Evolutionary conservation across 1,140 invertebrate species (phyloP).

Genomic region (Drosophila virilis): DNA sequence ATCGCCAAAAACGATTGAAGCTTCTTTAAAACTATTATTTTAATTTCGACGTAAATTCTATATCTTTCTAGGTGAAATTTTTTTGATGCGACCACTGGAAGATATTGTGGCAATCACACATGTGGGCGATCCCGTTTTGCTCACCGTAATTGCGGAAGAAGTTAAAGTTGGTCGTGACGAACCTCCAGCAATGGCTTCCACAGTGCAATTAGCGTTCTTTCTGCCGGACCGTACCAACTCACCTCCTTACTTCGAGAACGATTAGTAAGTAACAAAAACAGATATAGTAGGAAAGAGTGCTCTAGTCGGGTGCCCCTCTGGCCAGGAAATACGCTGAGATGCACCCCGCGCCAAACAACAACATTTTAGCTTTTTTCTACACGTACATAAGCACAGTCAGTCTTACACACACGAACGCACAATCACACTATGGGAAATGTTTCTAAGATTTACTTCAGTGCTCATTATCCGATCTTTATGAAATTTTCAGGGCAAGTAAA

Average conservation of each 20-base stretch:
- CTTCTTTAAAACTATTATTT: not conserved
- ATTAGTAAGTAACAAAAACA: conserved; percentile 86
- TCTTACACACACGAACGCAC: too few species aligned
- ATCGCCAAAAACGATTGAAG: not conserved
- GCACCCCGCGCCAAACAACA: too few species aligned
- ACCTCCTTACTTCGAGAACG: conserved; percentile 91
- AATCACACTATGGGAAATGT: too few species aligned
- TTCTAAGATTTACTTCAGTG: too few species aligned
- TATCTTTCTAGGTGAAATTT: conserved; percentile 88
- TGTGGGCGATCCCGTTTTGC: conserved; percentile 90
- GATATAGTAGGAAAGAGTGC: not conserved
- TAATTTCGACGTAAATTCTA: not conserved
- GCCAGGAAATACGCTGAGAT: too few species aligned
- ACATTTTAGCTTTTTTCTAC: too few species aligned
- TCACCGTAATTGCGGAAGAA: conserved; percentile 94
- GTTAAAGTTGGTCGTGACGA: conserved; percentile 89
- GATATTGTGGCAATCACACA: conserved; percentile 91
- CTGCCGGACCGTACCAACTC: conserved; percentile 90
- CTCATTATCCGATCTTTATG: too few species aligned
- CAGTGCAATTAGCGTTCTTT: conserved; percentile 91
- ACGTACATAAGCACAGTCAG: too few species aligned
- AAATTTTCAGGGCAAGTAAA: too few species aligned
- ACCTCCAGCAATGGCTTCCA: conserved; percentile 90
- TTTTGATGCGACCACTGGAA: conserved; percentile 89
- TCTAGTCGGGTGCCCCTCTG: not conserved